Conservation (phyloP, 2,797 vertebrate genomes). For the Allenopithecus nigroviridis region DNA sequence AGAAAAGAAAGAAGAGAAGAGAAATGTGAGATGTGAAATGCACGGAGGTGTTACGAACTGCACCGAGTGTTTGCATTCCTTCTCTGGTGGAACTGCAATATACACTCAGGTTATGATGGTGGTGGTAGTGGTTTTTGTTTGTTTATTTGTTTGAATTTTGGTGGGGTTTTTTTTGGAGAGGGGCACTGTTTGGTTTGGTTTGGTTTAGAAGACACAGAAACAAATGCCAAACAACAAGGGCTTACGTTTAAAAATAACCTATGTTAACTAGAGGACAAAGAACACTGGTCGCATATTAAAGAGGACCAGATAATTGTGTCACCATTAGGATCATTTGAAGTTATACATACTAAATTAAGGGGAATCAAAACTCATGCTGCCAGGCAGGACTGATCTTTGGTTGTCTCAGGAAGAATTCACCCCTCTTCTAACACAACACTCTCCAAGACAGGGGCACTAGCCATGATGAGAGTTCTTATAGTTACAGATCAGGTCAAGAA, state of each 20-base stretch:
- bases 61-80: background rate
- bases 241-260: background rate
- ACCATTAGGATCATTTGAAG: constrained; percentile 56
- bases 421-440: background rate
- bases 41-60: background rate
- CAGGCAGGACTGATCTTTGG: constrained; percentile 52
- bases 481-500: background rate
- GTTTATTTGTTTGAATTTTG: background rate
- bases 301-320: constrained; percentile 52
- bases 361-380: constrained; percentile 69
- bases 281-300: background rate
- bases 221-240: constrained; percentile 17
- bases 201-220: background rate
- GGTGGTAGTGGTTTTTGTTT: background rate
- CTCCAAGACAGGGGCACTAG: background rate
- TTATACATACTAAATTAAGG: constrained; percentile 68
- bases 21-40: constrained; percentile 67
- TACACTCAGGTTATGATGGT: background rate
- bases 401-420: constrained; percentile 65
- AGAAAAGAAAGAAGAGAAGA: constrained; percentile 56
- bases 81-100: background rate
- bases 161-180: background rate
- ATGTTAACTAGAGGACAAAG: constrained; percentile 2
- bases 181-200: background rate
- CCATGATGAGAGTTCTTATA: background rate